Evolutionary conservation across 2,113 vertebrate genomes (phyloP), one percentile per base, ranked within the genome.

Genomic region (Charina bottae): DNA sequence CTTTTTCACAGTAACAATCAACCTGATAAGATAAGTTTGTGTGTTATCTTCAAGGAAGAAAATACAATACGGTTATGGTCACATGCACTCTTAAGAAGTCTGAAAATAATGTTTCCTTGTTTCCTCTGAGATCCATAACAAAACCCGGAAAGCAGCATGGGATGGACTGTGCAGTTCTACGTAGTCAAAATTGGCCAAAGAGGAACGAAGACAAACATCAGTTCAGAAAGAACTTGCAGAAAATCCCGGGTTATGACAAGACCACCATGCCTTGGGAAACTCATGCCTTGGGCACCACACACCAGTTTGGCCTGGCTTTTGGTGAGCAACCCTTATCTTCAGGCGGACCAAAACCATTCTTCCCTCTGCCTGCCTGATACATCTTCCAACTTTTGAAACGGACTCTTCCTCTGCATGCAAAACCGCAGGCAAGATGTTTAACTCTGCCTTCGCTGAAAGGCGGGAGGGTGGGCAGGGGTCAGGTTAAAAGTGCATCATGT

Each of bases 91-190:
- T 87, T 83, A 37, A 11, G 93, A 53, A 13, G 2, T 72, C 37
- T 46, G 89, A n/a, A 86, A 95, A 49, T 1, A 92, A 60, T 91
- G 89, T 6, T 91, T 94, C 89, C 88, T 93, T 83, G 6, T 94
- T 95, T 88, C 78, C 88, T 54, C 4, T n/a, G 21, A 87, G 92
- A 87, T 58, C 93, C 87, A n/a, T 68, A 87, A 88, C 13, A 37
- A 24, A 89, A 33, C 78, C 91, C 64, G 83, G 93, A 17, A 89
- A 21, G 10, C 33, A 10, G 92, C 87, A 83, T 28, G 33, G 83
- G 49, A 53, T 7, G 6, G 24, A 15, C 11, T n/a, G 9, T n/a
- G 28, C 28, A n/a, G 26, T 23, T 68, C 60, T 93, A 88, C 68
- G 92, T 3, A 85, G 3, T 7, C 28, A 6, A 15, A 56, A 6